These are phyloP conservation scores for Galago senegalensis DNA, from an alignment of 2,797 vertebrate genomes.

Conservation along the genomic window DNA sequence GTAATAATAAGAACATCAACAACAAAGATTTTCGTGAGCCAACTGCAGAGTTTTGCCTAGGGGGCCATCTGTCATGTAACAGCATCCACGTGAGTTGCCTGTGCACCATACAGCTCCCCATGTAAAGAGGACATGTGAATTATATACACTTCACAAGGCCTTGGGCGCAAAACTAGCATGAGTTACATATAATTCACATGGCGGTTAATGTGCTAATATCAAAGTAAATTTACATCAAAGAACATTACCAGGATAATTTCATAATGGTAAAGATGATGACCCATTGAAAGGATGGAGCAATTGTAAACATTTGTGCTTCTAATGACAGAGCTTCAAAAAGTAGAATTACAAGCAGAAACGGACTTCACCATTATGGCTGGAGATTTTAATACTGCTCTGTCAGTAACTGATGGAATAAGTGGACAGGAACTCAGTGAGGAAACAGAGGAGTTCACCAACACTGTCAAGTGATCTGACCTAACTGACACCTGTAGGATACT, in stretches of 20 bases:
- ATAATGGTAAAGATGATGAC: neutral
- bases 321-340: neutral
- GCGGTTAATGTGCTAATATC: neutral
- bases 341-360: neutral
- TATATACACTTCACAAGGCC: no score
- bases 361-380: neutral
- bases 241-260: neutral
- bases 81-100: no score
- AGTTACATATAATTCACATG: no score
- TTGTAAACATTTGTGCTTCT: neutral
- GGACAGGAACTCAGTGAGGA: neutral
- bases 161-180: no score
- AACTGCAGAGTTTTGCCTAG: no score
- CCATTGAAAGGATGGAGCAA: neutral
- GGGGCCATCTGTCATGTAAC: no score
- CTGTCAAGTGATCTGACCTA: neutral
- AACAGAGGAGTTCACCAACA: neutral
- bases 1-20: no score
- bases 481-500: neutral
- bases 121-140: no score
- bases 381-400: neutral
- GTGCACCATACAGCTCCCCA: no score
- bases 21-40: no score
- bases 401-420: neutral
- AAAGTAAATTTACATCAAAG: neutral